Conservation (phyloP, 1,140 invertebrate species). For the Euwallacea similis region DNA sequence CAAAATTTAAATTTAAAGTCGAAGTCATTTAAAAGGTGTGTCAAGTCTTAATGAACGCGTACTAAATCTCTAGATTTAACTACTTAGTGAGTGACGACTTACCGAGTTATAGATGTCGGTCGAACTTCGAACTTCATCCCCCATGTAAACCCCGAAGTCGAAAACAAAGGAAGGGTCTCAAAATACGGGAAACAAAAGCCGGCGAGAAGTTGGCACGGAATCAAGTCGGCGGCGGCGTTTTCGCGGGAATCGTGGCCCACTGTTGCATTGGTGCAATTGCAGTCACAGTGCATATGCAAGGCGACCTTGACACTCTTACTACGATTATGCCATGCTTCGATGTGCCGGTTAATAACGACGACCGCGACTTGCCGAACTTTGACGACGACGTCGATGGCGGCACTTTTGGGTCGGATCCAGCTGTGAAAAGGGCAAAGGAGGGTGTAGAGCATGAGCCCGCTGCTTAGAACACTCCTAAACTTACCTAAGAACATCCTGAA, state of each 20-base stretch:
- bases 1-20: no score
- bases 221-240: conserved; percentile 10
- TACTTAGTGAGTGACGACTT: no score
- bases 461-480: no score
- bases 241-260: conserved; percentile 29
- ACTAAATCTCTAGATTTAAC: no score
- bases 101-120: no score
- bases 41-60: no score
- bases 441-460: no score
- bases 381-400: conserved; percentile 1
- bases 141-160: not conserved
- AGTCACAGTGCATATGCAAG: conserved; percentile 47
- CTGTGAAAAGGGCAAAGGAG: no score
- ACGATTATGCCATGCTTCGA: conserved; percentile 24
- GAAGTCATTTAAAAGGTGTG: no score
- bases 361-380: conserved; percentile 23
- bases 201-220: conserved; percentile 17
- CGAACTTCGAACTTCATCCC: no score
- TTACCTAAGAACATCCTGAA: no score
- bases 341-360: conserved; percentile 17
- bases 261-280: conserved; percentile 51
- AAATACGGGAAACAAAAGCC: conserved; percentile 8
- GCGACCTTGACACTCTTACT: conserved; percentile 52
- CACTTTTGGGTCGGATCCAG: not conserved
- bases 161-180: not conserved